phyloP scores from a whole-genome alignment of 1,140 invertebrate genomes.

The Bombus confusus region DNA sequence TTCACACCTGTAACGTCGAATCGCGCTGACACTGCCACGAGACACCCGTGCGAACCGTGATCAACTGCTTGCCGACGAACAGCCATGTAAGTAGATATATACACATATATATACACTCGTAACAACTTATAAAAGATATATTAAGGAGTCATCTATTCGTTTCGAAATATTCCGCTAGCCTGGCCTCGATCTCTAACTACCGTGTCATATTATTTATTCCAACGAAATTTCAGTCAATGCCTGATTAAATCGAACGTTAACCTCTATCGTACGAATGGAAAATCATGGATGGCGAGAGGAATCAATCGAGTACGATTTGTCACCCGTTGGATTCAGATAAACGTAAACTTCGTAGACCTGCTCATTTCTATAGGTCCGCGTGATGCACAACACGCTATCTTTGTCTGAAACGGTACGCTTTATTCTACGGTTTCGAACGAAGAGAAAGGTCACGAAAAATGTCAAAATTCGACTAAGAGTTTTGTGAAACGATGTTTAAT shows the following conservation, averaged over 20 bases:
- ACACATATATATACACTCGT: background rate
- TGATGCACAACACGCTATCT: background rate
- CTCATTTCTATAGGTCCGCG: background rate
- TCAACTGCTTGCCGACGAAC: background rate
- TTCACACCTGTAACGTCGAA: conserved; percentile 52
- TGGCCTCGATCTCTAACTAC: background rate
- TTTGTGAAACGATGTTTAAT: background rate
- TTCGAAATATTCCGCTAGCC: conserved; percentile 21
- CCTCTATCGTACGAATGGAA: background rate
- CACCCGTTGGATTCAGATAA: background rate
- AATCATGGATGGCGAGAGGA: background rate
- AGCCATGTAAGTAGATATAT: background rate
- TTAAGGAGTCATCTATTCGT: conserved; percentile 1
- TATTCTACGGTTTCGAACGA: background rate
- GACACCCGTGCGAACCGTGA: conserved; percentile 18
- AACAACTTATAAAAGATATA: conserved; percentile 32
- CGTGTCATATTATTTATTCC: background rate
- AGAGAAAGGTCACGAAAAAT: background rate
- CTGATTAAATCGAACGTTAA: background rate
- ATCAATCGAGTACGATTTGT: background rate
- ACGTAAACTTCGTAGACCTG: background rate
- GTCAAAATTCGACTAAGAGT: background rate
- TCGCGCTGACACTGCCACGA: conserved; percentile 8
- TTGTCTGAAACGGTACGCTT: background rate
- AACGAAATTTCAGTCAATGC: background rate